Evolutionary conservation across 2,888 invertebrate species (phyloP), one percentile per base, ranked within the genome.

Genomic region (Aleiodes testaceus): DNA sequence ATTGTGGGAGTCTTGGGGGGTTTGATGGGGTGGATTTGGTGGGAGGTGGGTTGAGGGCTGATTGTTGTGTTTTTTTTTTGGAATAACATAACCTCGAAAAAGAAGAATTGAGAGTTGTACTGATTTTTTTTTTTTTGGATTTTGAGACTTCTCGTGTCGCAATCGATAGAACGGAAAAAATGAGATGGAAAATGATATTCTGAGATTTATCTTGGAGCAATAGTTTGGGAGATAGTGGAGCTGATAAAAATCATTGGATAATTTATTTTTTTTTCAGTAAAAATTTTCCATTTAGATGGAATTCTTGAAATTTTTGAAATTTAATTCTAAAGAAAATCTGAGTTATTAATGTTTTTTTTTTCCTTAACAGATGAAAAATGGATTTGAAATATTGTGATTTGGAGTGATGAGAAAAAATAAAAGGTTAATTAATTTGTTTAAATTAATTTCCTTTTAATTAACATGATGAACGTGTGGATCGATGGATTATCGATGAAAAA

Each of bases 401-500:
- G 47, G 55, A 67, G 75, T 76, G 36, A 36, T 36, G 11, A 36
- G 7, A 36, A 36, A 36, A 36, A 36, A 2, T 2, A 36, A 36
- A 36, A 36, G 9, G 36, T 7, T 7, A 36, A 36, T 36, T 36
- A 36, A 36, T 36, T 36, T 36, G 0, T 36, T 71, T 74, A 67
- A 61, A 71, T 67, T 70, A 64, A 65, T 75, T 71, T 67, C 75
- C 70, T 72, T 69, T 66, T 73, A 7, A 36, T 11, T 36, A 67
- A 68, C 70, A 77, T 76, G 75, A 71, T 49, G 74, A 50, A 61
- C 47, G 49, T 44, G 63, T 69, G 70, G 70, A 65, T 50, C 59
- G 65, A 53, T 14, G 50, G 64, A 66, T 52, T 61, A 53, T 65
- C 66, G 77, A 79, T 80, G 79, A 79, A 75, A 74, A 77, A 74